Percentiles rank a stretch among this genome's conserved stretches.
phyloP scores from a whole-genome alignment of 1,140 invertebrate species.

The Drosophila orosa region DNA sequence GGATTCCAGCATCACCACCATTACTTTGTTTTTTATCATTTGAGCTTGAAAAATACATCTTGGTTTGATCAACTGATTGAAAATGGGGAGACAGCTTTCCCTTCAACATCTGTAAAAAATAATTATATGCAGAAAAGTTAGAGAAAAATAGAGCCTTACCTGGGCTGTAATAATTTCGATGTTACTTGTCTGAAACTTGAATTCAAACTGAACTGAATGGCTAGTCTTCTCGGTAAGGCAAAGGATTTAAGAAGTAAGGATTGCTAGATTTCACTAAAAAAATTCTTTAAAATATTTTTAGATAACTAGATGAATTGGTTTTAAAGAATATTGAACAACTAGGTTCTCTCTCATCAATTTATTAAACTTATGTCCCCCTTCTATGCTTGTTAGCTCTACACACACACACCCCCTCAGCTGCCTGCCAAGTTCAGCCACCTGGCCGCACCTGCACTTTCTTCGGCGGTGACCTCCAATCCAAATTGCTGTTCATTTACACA shows the following conservation, averaged over 20 bases:
- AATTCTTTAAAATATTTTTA: background rate
- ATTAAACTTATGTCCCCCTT: background rate
- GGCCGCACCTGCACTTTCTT: conserved; percentile 44
- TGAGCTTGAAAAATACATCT: background rate
- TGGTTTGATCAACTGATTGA: background rate
- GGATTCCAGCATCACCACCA: background rate
- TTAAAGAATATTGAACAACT: background rate
- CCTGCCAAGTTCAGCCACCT: background rate
- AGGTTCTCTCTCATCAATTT: background rate
- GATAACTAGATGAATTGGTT: background rate
- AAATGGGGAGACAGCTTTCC: background rate
- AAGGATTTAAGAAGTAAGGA: background rate
- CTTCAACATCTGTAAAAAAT: background rate
- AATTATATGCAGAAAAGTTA: background rate
- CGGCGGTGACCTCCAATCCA: conserved; percentile 52
- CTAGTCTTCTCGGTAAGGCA: fast-evolving
- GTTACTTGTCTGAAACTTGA: background rate
- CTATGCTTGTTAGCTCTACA: conserved; percentile 6
- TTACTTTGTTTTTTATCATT: background rate
- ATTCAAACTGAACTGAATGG: background rate
- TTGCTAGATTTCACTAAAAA: background rate
- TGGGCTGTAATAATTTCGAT: background rate
- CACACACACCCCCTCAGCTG: background rate
- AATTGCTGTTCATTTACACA: conserved; percentile 82
- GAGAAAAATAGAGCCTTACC: background rate